These are phyloP conservation scores for Diachasma alloeum DNA, from an alignment of 1,140 invertebrate genomes.

Conservation along the genomic window DNA sequence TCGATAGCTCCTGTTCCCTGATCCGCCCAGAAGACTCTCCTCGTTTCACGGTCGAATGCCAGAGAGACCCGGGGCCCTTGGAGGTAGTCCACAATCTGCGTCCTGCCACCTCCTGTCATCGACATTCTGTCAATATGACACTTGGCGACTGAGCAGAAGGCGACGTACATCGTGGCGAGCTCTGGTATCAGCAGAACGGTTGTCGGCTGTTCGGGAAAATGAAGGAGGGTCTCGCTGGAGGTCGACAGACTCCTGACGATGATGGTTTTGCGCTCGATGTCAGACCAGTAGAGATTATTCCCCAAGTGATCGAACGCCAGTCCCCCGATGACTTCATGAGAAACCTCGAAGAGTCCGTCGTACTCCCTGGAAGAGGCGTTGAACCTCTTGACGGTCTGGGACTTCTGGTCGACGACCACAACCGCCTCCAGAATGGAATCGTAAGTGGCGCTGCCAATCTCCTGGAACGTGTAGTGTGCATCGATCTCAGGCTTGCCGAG, in stretches of 20 bases:
- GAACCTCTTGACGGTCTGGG: conserved; percentile 42
- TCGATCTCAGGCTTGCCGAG: conserved; percentile 55
- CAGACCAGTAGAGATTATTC: conserved; percentile 74
- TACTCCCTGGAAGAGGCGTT: conserved; percentile 55
- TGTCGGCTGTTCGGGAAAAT: conserved; percentile 66
- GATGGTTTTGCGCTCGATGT: conserved; percentile 66
- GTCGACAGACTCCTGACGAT: conserved; percentile 69
- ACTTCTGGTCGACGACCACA: conserved; percentile 32
- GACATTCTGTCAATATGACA: conserved; percentile 69
- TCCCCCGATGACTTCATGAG: conserved; percentile 67
- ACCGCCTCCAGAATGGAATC: conserved; percentile 52
- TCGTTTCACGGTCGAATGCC: conserved; percentile 63
- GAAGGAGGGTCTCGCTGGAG: conserved; percentile 65
- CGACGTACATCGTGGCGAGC: conserved; percentile 74
- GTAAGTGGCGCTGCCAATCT: conserved; percentile 45
- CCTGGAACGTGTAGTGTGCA: not conserved
- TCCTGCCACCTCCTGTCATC: conserved; percentile 66
- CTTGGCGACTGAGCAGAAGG: conserved; percentile 61
- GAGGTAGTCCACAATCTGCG: conserved; percentile 64
- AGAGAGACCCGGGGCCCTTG: conserved; percentile 64
- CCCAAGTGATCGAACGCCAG: conserved; percentile 75
- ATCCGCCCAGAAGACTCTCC: conserved; percentile 69
- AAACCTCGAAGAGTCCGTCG: conserved; percentile 54
- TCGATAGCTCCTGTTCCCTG: conserved; percentile 66
- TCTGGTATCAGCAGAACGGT: conserved; percentile 71